Base-by-base conservation (phyloP, 2,888 invertebrate species). In the Hedya salicella region DNA sequence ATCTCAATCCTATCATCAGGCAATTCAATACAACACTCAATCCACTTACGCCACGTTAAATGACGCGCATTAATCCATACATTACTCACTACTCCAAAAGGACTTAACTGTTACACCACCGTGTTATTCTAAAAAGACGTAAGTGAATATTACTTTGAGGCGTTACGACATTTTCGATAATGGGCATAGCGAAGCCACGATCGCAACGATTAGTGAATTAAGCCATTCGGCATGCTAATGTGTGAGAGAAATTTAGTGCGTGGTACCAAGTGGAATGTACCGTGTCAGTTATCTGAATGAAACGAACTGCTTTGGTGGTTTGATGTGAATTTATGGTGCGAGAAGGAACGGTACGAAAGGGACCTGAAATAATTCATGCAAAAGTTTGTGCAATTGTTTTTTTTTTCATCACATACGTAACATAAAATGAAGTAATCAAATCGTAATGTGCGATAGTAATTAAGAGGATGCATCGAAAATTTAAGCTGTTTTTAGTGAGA, bases 161-260 rank as follows among this genome's bases (percentile, higher is more conserved):
- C 11, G 36, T 9, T 50, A 17, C 5, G 32, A 0, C 6, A 16
- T 17, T 50, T 50, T 50, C 2, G 9, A 2, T 36, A 11, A 36
- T 36, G 11, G 0, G 9, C 9, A 1, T 36, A 36, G 36, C 9
- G 9, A 36, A 8, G 36, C 36, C 36, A 36, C 36, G 36, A 36
- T 36, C 36, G 13, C n/a, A 25, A 49, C 17, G 49, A 50, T 50
- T 50, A 36, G 52, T 52, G 32, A 52, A 52, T 52, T 32, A 52
- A 52, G 52, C 32, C 36, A 32, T 52, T 8, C 4, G 32, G 16
- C 50, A 36, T 36, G 52, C 9, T 36, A 52, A 52, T 52, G 36
- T 52, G 52, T 16, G 16, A 32, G 14, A 13, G 49, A 36, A 16
- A 52, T 52, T 52, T 52, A 52, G 32, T 36, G 52, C 6, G 2